These are phyloP conservation scores for Mesocricetus auratus DNA, from an alignment of 2,113 vertebrate genomes.

Conservation along the genomic window DNA sequence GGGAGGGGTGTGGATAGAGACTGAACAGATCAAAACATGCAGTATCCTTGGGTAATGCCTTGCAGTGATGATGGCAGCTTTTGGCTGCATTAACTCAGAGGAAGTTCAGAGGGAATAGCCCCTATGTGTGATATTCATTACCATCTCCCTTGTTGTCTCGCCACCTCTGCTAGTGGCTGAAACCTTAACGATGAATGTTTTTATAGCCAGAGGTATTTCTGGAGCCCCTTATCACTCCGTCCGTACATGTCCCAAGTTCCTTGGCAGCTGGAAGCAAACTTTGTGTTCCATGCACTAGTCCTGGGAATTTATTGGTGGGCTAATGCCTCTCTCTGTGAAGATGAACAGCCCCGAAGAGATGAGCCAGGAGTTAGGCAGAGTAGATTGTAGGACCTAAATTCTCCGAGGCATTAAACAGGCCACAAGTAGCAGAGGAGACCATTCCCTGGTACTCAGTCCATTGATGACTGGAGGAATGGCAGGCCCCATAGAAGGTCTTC, in stretches of 20 bases:
- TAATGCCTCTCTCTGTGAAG: not conserved
- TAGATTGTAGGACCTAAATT: not conserved
- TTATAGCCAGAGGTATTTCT: not conserved
- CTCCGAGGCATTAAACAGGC: not conserved
- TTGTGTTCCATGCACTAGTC: not conserved
- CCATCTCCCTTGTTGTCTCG: not conserved
- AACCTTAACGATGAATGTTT: not conserved
- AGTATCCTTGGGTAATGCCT: not conserved
- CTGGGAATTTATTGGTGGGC: not conserved
- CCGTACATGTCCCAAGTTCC: not conserved
- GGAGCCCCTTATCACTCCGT: not conserved
- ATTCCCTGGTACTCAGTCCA: not conserved
- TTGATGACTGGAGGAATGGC: not conserved
- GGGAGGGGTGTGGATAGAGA: not conserved
- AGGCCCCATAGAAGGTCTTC: not conserved
- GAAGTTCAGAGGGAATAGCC: not conserved
- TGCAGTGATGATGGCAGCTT: not conserved
- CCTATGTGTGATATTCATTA: accelerated
- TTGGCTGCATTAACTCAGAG: not conserved
- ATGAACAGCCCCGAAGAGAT: not conserved
- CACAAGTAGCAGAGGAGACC: not conserved
- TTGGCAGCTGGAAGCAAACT: not conserved
- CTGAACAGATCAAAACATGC: not conserved
- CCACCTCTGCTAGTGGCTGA: not conserved
- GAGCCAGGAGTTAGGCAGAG: not conserved